Conservation (phyloP, 2,888 invertebrate genomes). For the Auanema freiburgensis region DNA sequence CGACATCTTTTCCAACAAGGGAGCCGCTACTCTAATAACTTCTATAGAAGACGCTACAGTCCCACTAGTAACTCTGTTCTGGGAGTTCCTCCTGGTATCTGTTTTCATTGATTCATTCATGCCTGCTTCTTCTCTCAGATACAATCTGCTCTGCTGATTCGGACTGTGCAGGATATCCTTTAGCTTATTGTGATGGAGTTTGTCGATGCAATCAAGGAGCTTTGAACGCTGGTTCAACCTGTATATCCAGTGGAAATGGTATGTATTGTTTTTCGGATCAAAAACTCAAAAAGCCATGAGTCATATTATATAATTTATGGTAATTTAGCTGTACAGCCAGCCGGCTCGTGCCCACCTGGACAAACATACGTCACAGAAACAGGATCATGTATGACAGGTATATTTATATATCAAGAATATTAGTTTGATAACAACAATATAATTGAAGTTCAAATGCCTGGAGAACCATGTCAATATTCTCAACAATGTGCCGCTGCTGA, state of each 20-base stretch:
- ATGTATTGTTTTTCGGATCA: not conserved
- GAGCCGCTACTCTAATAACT: slow-evolving; percentile 13
- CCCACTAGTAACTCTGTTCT: not conserved
- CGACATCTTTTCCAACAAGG: not conserved
- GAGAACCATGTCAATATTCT: slow-evolving; percentile 63
- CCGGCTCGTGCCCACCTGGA: slow-evolving; percentile 52
- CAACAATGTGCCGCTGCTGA: slow-evolving; percentile 64
- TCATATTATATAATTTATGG: too few relatives aligned
- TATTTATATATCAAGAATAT: slow-evolving; percentile 1
- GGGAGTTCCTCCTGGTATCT: slow-evolving; percentile 7
- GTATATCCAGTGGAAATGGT: slow-evolving; percentile 48
- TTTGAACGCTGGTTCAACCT: slow-evolving; percentile 62
- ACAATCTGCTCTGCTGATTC: slow-evolving; percentile 50
- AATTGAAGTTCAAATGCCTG: slow-evolving; percentile 58
- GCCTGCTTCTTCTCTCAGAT: slow-evolving; percentile 23
- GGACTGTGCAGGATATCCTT: slow-evolving; percentile 63
- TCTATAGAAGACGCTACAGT: slow-evolving; percentile 14
- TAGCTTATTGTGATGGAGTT: slow-evolving; percentile 60
- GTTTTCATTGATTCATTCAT: not conserved
- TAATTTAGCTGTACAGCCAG: slow-evolving; percentile 34
- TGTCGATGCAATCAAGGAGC: slow-evolving; percentile 61
- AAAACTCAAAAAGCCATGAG: slow-evolving; percentile 1
- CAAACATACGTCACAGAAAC: slow-evolving; percentile 63
- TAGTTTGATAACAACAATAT: too few relatives aligned
- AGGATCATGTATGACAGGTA: slow-evolving; percentile 63